These are phyloP conservation scores for Cebidichthys violaceus DNA, from an alignment of 2,113 vertebrate genomes.

Conservation along the genomic window DNA sequence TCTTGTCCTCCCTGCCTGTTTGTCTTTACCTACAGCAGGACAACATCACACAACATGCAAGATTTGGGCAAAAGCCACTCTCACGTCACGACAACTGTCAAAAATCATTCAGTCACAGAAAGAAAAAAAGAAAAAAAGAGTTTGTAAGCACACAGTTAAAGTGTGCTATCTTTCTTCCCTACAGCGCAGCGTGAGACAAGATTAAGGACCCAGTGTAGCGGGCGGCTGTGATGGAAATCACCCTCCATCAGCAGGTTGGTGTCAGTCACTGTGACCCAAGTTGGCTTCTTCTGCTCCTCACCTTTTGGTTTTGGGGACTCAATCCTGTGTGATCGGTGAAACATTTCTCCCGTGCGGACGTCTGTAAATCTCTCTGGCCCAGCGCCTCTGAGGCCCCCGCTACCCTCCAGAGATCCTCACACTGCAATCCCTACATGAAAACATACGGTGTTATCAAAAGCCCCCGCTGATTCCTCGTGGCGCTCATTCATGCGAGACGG, in stretches of 20 bases:
- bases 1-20: background rate
- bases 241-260: background rate
- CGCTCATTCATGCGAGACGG: constrained; percentile 50
- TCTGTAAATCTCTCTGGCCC: constrained; percentile 47
- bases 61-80: background rate
- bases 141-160: background rate
- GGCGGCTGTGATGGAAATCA: background rate
- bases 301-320: background rate
- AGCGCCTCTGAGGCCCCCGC: constrained; percentile 41
- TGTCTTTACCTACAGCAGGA: constrained; percentile 1
- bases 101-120: background rate
- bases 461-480: constrained; percentile 44
- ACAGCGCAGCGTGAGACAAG: background rate
- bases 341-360: constrained; percentile 43
- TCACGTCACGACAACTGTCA: background rate
- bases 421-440: constrained; percentile 63
- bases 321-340: constrained; percentile 31
- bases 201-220: background rate
- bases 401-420: constrained; percentile 49
- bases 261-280: background rate
- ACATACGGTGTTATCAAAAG: constrained; percentile 68
- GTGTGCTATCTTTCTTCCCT: background rate
- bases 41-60: background rate
- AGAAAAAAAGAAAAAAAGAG: background rate
- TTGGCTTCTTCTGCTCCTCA: background rate